Evolutionary conservation across 2,888 invertebrate genomes (phyloP), one percentile per base, ranked within the genome.

Genomic region (Meliscaeva auricollis): DNA sequence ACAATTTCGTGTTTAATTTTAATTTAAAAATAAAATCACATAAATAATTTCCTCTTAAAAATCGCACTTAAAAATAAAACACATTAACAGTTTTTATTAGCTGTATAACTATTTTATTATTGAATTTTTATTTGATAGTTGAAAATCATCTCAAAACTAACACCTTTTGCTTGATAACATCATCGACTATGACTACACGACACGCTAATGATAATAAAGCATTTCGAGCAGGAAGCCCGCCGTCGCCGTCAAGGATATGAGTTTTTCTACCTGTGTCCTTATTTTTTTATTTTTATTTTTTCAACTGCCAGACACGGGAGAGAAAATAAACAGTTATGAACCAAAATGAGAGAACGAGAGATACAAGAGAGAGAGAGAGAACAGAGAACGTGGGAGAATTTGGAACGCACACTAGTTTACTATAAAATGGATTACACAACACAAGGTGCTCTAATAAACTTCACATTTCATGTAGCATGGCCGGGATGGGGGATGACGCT

Each of bases 401-500:
- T 26, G 26, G 4, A 2, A 79, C 84, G 7, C 70, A 76, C 75
- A 84, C 75, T 72, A 70, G 26, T 54, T 20, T 52, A 20, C 48
- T n/a, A 44, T 62, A 38, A 62, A 50, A 66, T 66, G 32, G 32
- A 66, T 66, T 66, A 64, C 48, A 54, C 22, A 64, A 54, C 35
- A 78, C 78, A 52, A 64, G 66, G 56, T 74, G 50, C 69, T 78
- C 78, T 78, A 84, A 79, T 84, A 79, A 69, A 75, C 54, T 50
- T 66, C 44, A 75, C 56, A 66, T 72, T 56, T 64, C 26, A 50
- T 35, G 20, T 13, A 58, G 44, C 54, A 48, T 35, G 75, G 69
- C n/a, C n/a, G n/a, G n/a, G n/a, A n/a, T n/a, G n/a, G n/a, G 75
- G 84, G 66, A 68, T 75, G 78, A 74, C 74, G 58, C 69, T 78